A percentile compares a stretch with the other conserved stretches of the same genome.
phyloP scores from a whole-genome alignment of 2,888 invertebrate species.

The Deilephila porcellus region DNA sequence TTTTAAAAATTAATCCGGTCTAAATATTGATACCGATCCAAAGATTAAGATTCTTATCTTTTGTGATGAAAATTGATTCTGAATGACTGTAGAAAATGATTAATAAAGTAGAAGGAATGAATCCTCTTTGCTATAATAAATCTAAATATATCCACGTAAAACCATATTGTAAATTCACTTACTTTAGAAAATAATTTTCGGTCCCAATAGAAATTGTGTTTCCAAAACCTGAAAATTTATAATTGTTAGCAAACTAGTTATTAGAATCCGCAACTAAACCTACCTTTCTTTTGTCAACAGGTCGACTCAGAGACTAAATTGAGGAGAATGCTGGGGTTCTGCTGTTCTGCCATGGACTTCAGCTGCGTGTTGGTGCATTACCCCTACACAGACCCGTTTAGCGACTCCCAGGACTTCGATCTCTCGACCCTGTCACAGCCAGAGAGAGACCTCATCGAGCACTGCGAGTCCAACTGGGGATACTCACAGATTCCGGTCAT shows the following conservation, averaged over 20 bases:
- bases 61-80: no score
- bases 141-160: no score
- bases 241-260: no score
- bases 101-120: no score
- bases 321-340: conserved; percentile 77
- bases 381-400: conserved; percentile 78
- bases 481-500: conserved; percentile 87
- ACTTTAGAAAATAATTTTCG: no score
- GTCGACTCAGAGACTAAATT: conserved; percentile 83
- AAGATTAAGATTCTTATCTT: no score
- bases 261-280: background rate
- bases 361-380: conserved; percentile 84
- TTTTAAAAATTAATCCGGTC: background rate
- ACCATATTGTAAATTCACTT: no score
- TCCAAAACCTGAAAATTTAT: no score
- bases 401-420: conserved; percentile 73
- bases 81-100: no score
- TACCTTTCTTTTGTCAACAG: conserved; percentile 71
- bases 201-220: background rate
- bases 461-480: conserved; percentile 88
- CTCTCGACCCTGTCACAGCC: conserved; percentile 82
- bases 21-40: no score
- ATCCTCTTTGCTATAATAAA: no score
- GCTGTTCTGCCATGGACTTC: conserved; percentile 74
- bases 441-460: conserved; percentile 87